Conservation (phyloP, 2,113 vertebrate species). For the Coracopsis vasa region DNA sequence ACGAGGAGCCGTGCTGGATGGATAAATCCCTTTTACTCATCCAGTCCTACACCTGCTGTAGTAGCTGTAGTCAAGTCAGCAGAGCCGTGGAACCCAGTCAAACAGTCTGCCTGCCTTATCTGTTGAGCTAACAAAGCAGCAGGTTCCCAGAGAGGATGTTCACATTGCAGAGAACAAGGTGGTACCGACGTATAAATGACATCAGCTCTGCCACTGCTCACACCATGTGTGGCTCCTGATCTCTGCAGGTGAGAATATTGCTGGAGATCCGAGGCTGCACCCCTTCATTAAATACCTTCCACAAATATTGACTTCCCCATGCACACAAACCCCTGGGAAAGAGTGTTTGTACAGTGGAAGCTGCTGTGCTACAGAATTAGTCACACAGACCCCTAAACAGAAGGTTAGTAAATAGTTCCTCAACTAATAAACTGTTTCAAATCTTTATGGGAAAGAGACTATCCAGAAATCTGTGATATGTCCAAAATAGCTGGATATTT, state of each 20-base stretch:
- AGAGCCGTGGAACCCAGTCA: neutral
- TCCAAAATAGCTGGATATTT: slow-evolving; percentile 3
- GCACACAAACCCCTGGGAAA: slow-evolving; percentile 3
- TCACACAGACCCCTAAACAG: slow-evolving; percentile 5
- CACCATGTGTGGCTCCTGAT: neutral
- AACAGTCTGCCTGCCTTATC: neutral
- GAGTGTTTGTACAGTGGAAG: slow-evolving; percentile 48
- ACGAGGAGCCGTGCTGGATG: neutral
- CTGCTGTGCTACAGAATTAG: neutral
- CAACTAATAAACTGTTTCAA: slow-evolving; percentile 20
- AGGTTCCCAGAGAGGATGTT: neutral
- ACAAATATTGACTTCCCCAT: slow-evolving; percentile 66
- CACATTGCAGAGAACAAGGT: neutral
- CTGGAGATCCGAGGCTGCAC: slow-evolving; percentile 22
- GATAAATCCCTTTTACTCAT: neutral
- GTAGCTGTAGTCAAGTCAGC: neutral
- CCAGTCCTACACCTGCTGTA: neutral
- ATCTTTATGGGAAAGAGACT: slow-evolving; percentile 26
- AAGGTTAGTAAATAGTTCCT: slow-evolving; percentile 25
- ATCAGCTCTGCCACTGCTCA: neutral
- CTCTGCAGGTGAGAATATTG: slow-evolving; percentile 39
- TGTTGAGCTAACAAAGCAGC: neutral
- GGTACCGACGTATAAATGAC: neutral
- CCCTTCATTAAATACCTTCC: slow-evolving; percentile 67
- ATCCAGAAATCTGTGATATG: neutral